Conservation (phyloP, 2,888 invertebrate genomes). For the Philereme transversata region DNA sequence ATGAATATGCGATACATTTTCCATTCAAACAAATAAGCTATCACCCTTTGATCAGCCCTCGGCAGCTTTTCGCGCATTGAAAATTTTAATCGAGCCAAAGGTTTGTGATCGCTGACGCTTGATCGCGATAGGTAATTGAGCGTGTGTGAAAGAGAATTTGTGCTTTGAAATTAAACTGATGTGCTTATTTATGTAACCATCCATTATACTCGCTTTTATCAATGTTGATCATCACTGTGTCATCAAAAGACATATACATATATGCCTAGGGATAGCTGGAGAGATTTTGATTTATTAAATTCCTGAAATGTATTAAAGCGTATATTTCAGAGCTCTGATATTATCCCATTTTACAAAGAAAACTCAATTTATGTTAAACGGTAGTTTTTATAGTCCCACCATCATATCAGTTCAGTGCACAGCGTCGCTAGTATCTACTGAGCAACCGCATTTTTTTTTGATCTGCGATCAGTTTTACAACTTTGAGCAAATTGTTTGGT, state of each 20-base stretch:
- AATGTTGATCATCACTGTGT: conserved; percentile 19
- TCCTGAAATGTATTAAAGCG: no score
- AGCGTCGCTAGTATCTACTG: no score
- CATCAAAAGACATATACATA: background rate
- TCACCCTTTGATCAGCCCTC: conserved; percentile 62
- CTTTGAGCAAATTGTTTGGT: no score
- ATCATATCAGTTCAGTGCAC: no score
- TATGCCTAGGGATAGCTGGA: no score
- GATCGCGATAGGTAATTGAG: conserved; percentile 64
- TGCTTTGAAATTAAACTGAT: conserved; percentile 25
- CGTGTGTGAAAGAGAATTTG: conserved; percentile 64
- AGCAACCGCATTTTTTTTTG: no score
- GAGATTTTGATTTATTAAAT: no score
- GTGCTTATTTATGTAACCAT: conserved; percentile 19
- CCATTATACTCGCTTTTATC: conserved; percentile 3
- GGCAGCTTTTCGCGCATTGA: conserved; percentile 58
- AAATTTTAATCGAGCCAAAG: conserved; percentile 67
- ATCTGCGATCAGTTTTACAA: no score
- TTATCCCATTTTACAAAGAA: no score
- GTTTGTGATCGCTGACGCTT: conserved; percentile 49
- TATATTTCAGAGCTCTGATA: no score
- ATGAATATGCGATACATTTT: conserved; percentile 54
- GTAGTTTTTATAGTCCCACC: no score
- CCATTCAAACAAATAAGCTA: conserved; percentile 68
- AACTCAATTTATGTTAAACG: no score